phyloP scores from a whole-genome alignment of 2,797 vertebrate species.

The Pterois miles region DNA sequence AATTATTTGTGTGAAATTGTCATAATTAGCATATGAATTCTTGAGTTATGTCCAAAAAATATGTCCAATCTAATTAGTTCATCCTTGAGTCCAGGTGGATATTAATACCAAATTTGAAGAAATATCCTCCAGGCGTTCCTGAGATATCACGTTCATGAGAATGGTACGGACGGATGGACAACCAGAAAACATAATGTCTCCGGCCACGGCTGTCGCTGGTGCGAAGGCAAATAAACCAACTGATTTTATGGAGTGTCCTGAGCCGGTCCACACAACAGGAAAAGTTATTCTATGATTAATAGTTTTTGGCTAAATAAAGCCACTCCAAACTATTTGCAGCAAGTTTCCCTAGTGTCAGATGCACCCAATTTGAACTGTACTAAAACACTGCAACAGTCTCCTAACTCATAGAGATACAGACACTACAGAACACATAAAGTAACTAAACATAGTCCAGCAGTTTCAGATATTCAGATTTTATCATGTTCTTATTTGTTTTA shows the following conservation, averaged over 20 bases:
- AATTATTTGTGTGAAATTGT: too few relatives aligned
- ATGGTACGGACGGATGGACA: too few relatives aligned
- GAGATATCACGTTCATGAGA: too few relatives aligned
- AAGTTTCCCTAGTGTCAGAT: background rate
- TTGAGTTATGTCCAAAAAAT: too few relatives aligned
- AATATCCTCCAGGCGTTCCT: too few relatives aligned
- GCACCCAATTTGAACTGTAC: background rate
- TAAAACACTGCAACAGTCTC: background rate
- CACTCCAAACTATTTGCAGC: background rate
- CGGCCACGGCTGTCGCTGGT: too few relatives aligned
- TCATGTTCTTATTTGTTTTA: background rate
- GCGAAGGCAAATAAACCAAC: rapidly evolving
- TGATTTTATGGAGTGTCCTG: background rate
- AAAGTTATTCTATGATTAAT: background rate
- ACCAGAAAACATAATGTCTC: too few relatives aligned
- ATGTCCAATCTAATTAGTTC: too few relatives aligned
- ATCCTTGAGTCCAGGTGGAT: rapidly evolving
- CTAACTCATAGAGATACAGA: background rate
- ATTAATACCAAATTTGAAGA: too few relatives aligned
- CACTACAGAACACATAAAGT: background rate
- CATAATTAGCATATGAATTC: too few relatives aligned
- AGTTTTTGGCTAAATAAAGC: background rate
- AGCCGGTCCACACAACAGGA: background rate
- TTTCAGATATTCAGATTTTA: too few relatives aligned
- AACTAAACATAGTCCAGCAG: background rate